Conservation (phyloP, 2,888 invertebrate species). For the Trissolcus brochymenae region DNA sequence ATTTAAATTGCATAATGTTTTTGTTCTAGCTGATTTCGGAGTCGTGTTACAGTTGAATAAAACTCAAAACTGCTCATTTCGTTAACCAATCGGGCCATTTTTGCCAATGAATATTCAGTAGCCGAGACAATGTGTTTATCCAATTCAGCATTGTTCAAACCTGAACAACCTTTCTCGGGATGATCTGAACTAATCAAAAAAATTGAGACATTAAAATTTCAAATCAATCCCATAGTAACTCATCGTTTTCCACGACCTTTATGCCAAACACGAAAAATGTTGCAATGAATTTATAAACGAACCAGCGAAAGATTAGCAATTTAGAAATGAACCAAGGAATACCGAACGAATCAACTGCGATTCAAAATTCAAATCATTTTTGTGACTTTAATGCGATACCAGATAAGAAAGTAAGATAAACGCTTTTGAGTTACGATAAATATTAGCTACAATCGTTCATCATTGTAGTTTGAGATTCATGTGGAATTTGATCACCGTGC, state of each 20-base stretch:
- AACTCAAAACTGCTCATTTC: neutral
- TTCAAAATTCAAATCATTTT: constrained; percentile 4
- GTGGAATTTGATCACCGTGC: constrained; percentile 59
- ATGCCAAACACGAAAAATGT: neutral
- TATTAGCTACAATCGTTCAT: constrained; percentile 57
- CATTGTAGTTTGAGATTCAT: constrained; percentile 57
- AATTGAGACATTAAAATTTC: constrained; percentile 34
- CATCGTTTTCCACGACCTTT: constrained; percentile 1
- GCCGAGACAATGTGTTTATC: too few relatives aligned
- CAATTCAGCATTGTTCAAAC: constrained; percentile 11
- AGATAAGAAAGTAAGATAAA: constrained; percentile 30
- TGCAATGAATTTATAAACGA: neutral
- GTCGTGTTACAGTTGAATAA: constrained; percentile 12
- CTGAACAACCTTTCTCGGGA: constrained; percentile 11
- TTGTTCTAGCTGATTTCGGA: constrained; percentile 8
- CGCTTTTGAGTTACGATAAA: constrained; percentile 50
- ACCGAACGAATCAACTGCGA: neutral
- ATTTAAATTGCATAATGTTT: constrained; percentile 12
- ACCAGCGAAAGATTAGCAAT: constrained; percentile 8
- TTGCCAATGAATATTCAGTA: constrained; percentile 25
- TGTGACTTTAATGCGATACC: constrained; percentile 36
- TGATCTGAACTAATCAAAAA: neutral
- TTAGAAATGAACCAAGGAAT: neutral
- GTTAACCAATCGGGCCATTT: constrained; percentile 11
- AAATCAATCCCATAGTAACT: constrained; percentile 26